Evolutionary conservation across 1,140 invertebrate species (phyloP).

Genomic region (Eueides isabella): DNA sequence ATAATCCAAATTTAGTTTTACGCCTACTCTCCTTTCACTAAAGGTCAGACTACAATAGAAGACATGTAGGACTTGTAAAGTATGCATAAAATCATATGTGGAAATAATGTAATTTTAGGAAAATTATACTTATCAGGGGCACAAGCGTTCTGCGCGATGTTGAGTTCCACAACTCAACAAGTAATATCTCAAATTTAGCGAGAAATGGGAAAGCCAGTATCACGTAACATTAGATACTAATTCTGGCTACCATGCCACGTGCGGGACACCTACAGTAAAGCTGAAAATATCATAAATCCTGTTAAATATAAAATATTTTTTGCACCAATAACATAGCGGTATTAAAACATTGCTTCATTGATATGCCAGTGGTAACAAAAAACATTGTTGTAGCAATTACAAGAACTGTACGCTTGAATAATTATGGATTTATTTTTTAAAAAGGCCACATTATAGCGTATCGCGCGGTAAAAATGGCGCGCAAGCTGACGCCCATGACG

Average conservation of each 20-base stretch:
- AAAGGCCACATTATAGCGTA: not conserved
- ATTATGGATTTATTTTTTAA: not conserved
- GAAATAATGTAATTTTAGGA: no score
- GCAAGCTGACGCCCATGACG: not conserved
- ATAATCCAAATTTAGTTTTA: not conserved
- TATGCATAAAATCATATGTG: no score
- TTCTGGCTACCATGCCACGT: no score
- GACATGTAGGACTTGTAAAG: not conserved
- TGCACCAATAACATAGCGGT: conserved; percentile 3
- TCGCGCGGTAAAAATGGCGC: not conserved
- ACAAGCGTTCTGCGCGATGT: no score
- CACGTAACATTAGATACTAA: no score
- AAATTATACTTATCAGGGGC: no score
- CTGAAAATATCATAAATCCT: not conserved
- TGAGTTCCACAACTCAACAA: no score
- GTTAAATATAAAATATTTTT: not conserved
- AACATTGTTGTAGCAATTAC: not conserved
- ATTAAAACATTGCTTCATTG: not conserved
- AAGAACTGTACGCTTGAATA: conserved; percentile 6
- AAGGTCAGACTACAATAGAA: not conserved
- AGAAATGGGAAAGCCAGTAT: no score
- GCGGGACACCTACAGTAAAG: no score
- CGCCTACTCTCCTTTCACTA: conserved; percentile 2
- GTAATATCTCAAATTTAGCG: no score
- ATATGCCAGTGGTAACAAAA: not conserved